Conservation (phyloP, 2,113 vertebrate species). For the Chauna torquata region DNA sequence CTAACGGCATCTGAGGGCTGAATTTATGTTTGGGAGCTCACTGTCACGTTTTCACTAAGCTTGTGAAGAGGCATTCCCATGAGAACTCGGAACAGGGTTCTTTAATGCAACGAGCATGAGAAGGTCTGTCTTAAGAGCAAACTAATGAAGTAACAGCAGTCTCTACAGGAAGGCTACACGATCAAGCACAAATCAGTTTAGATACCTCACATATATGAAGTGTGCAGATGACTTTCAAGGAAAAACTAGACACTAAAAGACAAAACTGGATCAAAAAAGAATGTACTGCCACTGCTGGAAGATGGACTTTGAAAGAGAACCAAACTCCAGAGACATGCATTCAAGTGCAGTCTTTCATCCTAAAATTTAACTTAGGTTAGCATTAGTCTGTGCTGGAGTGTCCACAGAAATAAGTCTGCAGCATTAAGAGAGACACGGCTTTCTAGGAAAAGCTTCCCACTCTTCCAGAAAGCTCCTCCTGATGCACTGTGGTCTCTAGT, state of each 20-base stretch:
- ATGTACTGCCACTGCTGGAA: background rate
- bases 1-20: background rate
- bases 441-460: background rate
- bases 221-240: background rate
- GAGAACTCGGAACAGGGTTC: background rate
- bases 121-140: background rate
- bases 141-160: background rate
- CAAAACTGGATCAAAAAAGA: background rate
- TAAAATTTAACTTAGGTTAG: background rate
- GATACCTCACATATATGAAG: background rate
- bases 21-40: background rate
- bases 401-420: background rate
- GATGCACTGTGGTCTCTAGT: accelerated
- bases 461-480: accelerated
- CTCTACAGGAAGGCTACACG: background rate
- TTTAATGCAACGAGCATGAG: background rate
- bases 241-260: background rate
- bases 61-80: background rate
- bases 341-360: background rate
- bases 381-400: background rate
- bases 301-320: background rate
- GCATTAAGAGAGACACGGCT: accelerated
- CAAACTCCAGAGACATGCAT: background rate
- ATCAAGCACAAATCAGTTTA: background rate
- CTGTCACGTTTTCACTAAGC: background rate